Base-by-base conservation (phyloP, 2,113 vertebrate species). In the Xiphophorus couchianus region DNA sequence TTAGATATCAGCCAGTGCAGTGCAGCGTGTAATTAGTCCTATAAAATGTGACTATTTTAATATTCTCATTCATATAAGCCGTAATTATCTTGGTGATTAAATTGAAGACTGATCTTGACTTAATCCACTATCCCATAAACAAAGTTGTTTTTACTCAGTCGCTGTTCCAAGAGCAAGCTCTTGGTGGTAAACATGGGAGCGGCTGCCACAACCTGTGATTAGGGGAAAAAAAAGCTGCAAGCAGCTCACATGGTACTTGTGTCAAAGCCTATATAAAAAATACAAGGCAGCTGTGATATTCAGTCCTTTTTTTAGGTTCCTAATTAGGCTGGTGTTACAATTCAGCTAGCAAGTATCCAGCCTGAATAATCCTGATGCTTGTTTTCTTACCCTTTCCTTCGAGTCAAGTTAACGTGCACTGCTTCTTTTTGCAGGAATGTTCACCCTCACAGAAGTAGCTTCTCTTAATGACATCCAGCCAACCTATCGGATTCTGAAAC, bases 391-490 rank as follows among this genome's bases (percentile, higher is more conserved):
- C 48, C 27, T 27, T 31, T 63, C 1, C 17, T 44, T 51, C 37
- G 0, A 63, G 33, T 27, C 1, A 54, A 74, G 10, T 58, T 75
- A 33, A 58, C 33, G 51, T 0, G 22, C n/a, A 19, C 76, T n/a
- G 22, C 51, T 58, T 77, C 68, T 93, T 88, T 94, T 94, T 93
- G 62, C 90, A 99, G 98, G 97, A 96, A 99, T 99, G 98, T 99
- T 99, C 91, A 97, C 97, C 94, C 97, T 99, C 90, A 97, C 98
- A 71, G 98, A 99, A 96, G 97, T 99, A 93, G 97, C 97, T 90
- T 97, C 97, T 17, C 95, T 99, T 87, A 98, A 96, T 93, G 98
- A 99, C 93, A 97, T 99, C 86, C 97, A 98, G 91, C 97, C 98
- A 82, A 99, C 98, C 29, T 99, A 99, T 78, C 96, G 97, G 39